These are phyloP conservation scores for Lacerta viridis DNA, from an alignment of 2,797 vertebrate species.

Conservation along the genomic window DNA sequence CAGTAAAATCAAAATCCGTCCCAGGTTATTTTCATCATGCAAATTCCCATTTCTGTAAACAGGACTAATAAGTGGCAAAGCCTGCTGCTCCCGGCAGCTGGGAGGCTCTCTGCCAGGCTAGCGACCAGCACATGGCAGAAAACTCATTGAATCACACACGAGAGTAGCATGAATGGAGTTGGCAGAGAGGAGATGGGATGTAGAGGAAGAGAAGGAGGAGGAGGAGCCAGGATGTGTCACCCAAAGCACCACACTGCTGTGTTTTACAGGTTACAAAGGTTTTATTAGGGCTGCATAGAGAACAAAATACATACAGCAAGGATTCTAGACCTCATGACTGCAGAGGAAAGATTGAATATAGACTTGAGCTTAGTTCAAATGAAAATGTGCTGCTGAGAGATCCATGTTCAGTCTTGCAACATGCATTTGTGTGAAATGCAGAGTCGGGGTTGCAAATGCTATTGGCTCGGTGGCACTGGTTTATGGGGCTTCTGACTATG, in stretches of 20 bases:
- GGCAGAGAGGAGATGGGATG: constrained; percentile 37
- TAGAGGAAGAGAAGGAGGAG: constrained; percentile 12
- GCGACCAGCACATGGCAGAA: constrained; percentile 13
- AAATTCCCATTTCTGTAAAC: constrained; percentile 86
- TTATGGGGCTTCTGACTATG: not conserved
- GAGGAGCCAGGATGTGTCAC: rapidly evolving
- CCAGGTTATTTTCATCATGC: constrained; percentile 86
- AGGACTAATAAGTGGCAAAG: constrained; percentile 65
- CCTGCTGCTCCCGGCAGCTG: constrained; percentile 20
- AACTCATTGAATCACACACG: not conserved
- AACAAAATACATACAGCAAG: not conserved
- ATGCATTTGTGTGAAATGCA: not conserved
- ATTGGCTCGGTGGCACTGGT: not conserved
- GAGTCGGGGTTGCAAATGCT: not conserved
- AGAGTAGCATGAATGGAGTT: not conserved
- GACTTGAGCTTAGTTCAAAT: not conserved
- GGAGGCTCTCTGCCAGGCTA: constrained; percentile 9
- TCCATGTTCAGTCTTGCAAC: not conserved
- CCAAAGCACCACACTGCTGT: constrained; percentile 14
- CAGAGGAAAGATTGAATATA: not conserved
- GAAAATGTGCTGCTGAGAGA: not conserved
- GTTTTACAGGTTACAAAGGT: not conserved
- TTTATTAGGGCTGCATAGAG: not conserved
- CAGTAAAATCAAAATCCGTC: constrained; percentile 85
- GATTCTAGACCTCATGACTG: not conserved